A percentile compares a stretch with the other conserved stretches of the same genome.
Conservation (phyloP, 92 coral and sea anemone genomes). For the Bergia sp. region DNA sequence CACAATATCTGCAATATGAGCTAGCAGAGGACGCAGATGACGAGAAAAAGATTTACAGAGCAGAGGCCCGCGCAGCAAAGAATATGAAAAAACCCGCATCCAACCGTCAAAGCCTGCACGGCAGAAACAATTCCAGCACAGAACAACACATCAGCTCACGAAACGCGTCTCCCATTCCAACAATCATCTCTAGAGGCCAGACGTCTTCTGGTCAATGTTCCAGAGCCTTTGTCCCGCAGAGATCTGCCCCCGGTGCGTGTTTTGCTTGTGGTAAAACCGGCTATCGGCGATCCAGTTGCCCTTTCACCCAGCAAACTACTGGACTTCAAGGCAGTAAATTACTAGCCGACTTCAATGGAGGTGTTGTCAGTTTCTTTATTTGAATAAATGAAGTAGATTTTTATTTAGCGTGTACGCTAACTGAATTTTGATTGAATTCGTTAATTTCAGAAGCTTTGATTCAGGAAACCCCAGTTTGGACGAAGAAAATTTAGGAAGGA, state of each 20-base stretch:
- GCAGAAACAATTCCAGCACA: not conserved
- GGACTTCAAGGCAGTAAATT: constrained; percentile 11
- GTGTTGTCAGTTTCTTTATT: constrained; percentile 8
- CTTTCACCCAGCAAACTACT: not conserved
- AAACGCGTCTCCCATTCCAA: constrained; percentile 1
- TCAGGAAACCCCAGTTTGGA: not conserved
- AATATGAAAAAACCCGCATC: not conserved
- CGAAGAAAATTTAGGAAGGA: constrained; percentile 13
- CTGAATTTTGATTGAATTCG: not conserved
- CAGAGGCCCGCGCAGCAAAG: constrained; percentile 46
- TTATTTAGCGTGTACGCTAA: not conserved
- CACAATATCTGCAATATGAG: constrained; percentile 32
- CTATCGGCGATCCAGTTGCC: constrained; percentile 17
- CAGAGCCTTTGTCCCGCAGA: constrained; percentile 12
- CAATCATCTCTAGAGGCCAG: constrained; percentile 15
- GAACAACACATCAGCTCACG: not conserved
- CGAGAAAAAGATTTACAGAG: constrained; percentile 42
- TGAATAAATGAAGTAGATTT: not conserved
- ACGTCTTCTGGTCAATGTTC: not conserved
- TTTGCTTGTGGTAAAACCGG: constrained; percentile 21
- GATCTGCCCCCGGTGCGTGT: constrained; percentile 12
- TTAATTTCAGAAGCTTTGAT: constrained; percentile 30
- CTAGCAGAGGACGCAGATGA: constrained; percentile 30
- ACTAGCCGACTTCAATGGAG: not conserved
- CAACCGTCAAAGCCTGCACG: not conserved